Evolutionary conservation across 2,797 vertebrate genomes (phyloP), one percentile per base, ranked within the genome.

Genomic region (Acrocephalus scirpaceus): DNA sequence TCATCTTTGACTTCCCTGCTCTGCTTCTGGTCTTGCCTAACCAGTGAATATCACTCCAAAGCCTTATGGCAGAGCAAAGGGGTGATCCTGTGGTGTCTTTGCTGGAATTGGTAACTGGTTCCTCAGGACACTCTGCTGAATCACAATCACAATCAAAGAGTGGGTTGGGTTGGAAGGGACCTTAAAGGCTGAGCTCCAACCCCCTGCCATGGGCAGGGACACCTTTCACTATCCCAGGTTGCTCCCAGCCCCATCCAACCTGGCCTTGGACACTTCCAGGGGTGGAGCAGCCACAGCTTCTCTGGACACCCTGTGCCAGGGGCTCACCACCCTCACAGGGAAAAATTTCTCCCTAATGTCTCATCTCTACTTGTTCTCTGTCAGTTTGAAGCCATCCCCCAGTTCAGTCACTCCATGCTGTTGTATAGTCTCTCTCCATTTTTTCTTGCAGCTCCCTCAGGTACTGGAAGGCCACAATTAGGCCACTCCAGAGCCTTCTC

Each of bases 231-330:
- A 0, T 14, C 40, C 76, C 85, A 73, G 53, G 19, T 0, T 10
- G 19, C 38, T 30, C 53, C 0, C 0, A 51, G 29, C 23, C 4
- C 67, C 0, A 0, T 25, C 67, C 75, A 51, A 0, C 19, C 36
- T 57, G 32, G 22, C 44, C 38, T 38, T 29, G 67, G 9, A 5
- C 51, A 38, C 13, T 45, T 2, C 45, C 38, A 72, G 38, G 27
- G n/a, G 14, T 23, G 27, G 27, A 4, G 6, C 51, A 79, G 23
- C n/a, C 53, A 53, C 38, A 66, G 45, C 38, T 58, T 2, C 38
- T 29, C 19, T 87, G 85, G 32, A 9, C 19, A 57, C 2, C 29
- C 22, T 50, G 50, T 57, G 50, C 32, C 42, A 32, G 36, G 14
- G 17, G 14, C 11, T 71, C 3, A 0, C 2, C 18, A 13, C 15